Evolutionary conservation across 2,888 invertebrate genomes (phyloP).

Genomic region (Macaria notata): DNA sequence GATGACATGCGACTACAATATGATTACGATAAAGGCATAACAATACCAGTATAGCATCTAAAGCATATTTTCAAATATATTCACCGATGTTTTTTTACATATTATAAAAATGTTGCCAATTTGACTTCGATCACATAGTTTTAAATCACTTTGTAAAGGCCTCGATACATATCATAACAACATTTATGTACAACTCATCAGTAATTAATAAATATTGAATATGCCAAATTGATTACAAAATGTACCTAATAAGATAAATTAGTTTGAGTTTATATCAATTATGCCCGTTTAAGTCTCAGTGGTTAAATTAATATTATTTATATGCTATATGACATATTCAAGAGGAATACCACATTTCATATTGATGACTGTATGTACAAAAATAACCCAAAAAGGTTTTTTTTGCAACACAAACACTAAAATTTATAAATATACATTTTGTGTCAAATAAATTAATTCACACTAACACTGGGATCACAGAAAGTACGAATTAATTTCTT

Average conservation of each 20-base stretch:
- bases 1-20: background rate
- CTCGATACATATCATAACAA: constrained; percentile 36
- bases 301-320: constrained; percentile 1
- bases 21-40: background rate
- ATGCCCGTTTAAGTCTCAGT: constrained; percentile 9
- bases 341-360: constrained; percentile 1
- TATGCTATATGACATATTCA: constrained; percentile 5
- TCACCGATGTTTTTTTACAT: background rate
- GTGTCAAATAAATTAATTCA: constrained; percentile 19
- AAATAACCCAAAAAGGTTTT: constrained; percentile 12
- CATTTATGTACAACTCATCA: constrained; percentile 36
- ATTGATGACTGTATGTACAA: constrained; percentile 8
- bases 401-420: constrained; percentile 30
- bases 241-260: background rate
- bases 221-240: constrained; percentile 9
- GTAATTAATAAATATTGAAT: constrained; percentile 1
- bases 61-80: constrained; percentile 13
- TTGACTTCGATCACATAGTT: constrained; percentile 26
- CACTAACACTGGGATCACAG: constrained; percentile 7
- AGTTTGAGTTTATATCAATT: constrained; percentile 4
- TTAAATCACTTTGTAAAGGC: constrained; percentile 33
- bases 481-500: constrained; percentile 32
- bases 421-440: constrained; percentile 22
- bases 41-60: background rate
- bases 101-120: constrained; percentile 10